These are phyloP conservation scores for Labia minor DNA, from an alignment of 2,888 invertebrate species.

Conservation along the genomic window DNA sequence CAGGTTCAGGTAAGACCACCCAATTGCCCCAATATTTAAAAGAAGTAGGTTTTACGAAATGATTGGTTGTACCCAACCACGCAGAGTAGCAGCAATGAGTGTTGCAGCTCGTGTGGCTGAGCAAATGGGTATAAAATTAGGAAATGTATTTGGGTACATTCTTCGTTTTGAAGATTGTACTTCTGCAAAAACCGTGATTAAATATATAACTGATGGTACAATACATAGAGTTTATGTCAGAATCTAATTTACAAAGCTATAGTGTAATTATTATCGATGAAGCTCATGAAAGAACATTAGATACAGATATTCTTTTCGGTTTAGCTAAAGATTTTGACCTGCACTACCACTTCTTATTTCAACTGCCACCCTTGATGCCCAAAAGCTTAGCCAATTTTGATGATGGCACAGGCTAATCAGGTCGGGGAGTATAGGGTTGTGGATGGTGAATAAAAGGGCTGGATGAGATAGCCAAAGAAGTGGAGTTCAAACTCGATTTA, in stretches of 20 bases:
- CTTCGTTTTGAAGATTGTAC: constrained; percentile 99
- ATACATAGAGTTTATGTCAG: constrained; percentile 91
- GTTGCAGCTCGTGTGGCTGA: constrained; percentile 96
- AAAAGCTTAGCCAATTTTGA: constrained; percentile 96
- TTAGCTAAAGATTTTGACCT: constrained; percentile 85
- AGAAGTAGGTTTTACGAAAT: constrained; percentile 83
- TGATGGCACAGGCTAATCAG: too few relatives aligned
- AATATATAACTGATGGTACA: constrained; percentile 99
- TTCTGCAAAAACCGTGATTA: constrained; percentile 88
- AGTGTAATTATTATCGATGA: constrained; percentile 99
- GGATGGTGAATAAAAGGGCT: too few relatives aligned
- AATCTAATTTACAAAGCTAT: constrained; percentile 91
- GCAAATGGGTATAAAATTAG: constrained; percentile 93
- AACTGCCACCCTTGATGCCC: constrained; percentile 94
- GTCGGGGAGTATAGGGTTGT: too few relatives aligned
- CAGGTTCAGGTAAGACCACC: constrained; percentile 97
- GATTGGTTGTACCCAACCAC: constrained; percentile 94
- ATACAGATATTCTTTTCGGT: constrained; percentile 97
- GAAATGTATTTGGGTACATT: constrained; percentile 70
- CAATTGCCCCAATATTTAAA: constrained; percentile 97
- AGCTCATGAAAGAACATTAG: constrained; percentile 95
- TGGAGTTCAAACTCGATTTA: too few relatives aligned
- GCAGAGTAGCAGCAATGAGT: constrained; percentile 99
- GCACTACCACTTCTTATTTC: constrained; percentile 95
- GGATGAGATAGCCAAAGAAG: too few relatives aligned